These are phyloP conservation scores for Meteorus cinctellus DNA, from an alignment of 2,888 invertebrate species.

Conservation along the genomic window DNA sequence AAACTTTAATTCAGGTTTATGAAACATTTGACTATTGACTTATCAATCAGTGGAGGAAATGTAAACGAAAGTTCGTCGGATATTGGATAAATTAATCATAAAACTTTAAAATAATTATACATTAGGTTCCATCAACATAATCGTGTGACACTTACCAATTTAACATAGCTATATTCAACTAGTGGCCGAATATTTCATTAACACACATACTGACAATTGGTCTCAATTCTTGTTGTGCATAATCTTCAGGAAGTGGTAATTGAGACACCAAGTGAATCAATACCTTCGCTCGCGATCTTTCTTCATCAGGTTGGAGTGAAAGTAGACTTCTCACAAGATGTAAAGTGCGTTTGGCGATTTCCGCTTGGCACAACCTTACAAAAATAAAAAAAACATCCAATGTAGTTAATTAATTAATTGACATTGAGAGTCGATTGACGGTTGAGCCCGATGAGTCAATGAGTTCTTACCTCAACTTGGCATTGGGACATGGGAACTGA, in stretches of 20 bases:
- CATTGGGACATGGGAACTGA: constrained; percentile 73
- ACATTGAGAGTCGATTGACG: neutral
- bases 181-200: constrained; percentile 53
- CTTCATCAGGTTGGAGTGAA: constrained; percentile 66
- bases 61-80: neutral
- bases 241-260: constrained; percentile 78
- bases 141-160: constrained; percentile 40
- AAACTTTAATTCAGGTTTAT: neutral
- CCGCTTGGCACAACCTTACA: constrained; percentile 76
- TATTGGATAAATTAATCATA: constrained; percentile 20
- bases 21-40: neutral
- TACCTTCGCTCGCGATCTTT: constrained; percentile 60
- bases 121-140: neutral
- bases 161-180: constrained; percentile 24
- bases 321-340: constrained; percentile 74
- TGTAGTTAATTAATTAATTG: neutral
- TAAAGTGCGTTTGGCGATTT: constrained; percentile 77
- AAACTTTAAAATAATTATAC: constrained; percentile 28
- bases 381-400: constrained; percentile 13
- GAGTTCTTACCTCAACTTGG: constrained; percentile 74
- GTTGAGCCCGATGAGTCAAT: neutral
- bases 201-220: constrained; percentile 65
- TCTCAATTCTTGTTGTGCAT: constrained; percentile 75
- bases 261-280: constrained; percentile 74
- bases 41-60: constrained; percentile 13